These are phyloP conservation scores for Pycnonotus jocosus DNA, from an alignment of 2,113 vertebrate genomes.

Conservation along the genomic window DNA sequence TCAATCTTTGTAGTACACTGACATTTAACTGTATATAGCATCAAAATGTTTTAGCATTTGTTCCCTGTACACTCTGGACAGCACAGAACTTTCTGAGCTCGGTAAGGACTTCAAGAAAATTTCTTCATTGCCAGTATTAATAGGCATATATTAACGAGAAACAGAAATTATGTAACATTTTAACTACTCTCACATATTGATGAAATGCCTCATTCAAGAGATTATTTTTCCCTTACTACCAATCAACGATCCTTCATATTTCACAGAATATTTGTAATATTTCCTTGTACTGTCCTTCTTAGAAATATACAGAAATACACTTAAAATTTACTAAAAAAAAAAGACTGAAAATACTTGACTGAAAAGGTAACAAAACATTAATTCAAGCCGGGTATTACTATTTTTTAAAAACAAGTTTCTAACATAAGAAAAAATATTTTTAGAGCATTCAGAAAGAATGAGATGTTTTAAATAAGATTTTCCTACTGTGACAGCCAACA, in stretches of 20 bases:
- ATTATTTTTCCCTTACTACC: background rate
- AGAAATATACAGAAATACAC: background rate
- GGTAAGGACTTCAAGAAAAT: background rate
- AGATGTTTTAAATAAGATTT: background rate
- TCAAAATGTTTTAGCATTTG: background rate
- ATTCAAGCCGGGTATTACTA: background rate
- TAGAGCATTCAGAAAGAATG: background rate
- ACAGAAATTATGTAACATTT: background rate
- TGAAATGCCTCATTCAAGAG: background rate
- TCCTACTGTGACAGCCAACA: background rate
- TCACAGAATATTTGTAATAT: background rate
- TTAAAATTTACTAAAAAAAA: background rate
- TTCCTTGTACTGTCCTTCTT: background rate
- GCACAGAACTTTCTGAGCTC: background rate
- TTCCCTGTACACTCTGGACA: background rate
- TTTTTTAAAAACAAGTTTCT: background rate
- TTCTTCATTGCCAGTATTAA: background rate
- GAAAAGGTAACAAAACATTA: background rate
- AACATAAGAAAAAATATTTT: background rate
- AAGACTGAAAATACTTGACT: background rate
- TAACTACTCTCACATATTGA: background rate
- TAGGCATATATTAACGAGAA: background rate
- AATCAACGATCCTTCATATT: rapidly evolving
- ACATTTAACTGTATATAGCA: background rate
- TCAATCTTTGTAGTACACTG: background rate